Conservation (phyloP, 2,888 invertebrate species). For the Macrophya annulata region DNA sequence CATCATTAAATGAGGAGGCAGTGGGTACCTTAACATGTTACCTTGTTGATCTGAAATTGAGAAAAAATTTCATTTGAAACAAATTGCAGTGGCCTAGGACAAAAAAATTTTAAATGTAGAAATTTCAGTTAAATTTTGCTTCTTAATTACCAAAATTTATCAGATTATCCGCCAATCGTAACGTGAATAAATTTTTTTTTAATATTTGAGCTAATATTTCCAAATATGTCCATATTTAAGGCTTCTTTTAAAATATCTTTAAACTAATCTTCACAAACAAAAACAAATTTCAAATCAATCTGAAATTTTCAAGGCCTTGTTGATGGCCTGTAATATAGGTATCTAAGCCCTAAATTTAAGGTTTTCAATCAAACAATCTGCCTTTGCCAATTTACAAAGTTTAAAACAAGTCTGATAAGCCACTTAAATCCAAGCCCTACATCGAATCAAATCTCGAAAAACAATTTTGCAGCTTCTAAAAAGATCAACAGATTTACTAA, state of each 20-base stretch:
- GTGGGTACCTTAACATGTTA: slow-evolving; percentile 74
- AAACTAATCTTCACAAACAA: neutral
- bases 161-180: neutral
- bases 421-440: neutral
- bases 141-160: neutral
- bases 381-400: too few relatives aligned
- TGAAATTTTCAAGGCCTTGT: too few relatives aligned
- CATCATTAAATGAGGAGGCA: slow-evolving; percentile 74
- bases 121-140: neutral
- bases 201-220: neutral
- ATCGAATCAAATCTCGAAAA: slow-evolving; percentile 5
- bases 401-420: too few relatives aligned
- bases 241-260: neutral
- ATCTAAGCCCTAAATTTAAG: too few relatives aligned
- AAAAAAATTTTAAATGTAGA: neutral
- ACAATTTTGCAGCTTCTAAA: slow-evolving; percentile 42
- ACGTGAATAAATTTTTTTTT: neutral
- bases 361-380: too few relatives aligned
- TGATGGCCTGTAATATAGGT: too few relatives aligned
- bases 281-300: neutral
- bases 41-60: slow-evolving; percentile 65
- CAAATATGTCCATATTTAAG: neutral
- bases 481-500: slow-evolving; percentile 63
- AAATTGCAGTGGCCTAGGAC: too few relatives aligned
- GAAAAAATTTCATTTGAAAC: neutral